Base-by-base conservation (phyloP, 2,797 vertebrate genomes). In the Tokudaia muenninki region DNA sequence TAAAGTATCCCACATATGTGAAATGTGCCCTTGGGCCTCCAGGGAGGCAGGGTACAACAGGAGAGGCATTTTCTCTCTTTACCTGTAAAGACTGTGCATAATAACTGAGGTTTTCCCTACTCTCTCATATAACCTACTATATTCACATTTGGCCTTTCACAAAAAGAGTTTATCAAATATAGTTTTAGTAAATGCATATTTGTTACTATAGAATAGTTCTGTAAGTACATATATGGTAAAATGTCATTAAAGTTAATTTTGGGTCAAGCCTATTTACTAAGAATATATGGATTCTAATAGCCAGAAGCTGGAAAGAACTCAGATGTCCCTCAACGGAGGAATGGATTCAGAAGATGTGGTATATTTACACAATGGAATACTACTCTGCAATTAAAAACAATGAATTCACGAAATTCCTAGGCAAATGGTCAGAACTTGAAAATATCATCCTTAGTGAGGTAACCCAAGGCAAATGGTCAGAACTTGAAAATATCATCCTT, bases 171-270 rank as follows among this genome's bases (percentile, higher is more conserved):
- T 96, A 47, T 65, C 81, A 94, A 94, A 70, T 11, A 95, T 8
- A 92, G 12, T 14, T 92, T 92, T 90, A 79, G 31, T 83, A 92
- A 90, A 90, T 90, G 91, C 8, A 67, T 41, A 70, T 17, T 37
- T 52, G 22, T 61, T 61, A 61, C 24, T 55, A 88, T 59, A 91
- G 78, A 92, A 86, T 61, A 75, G 26, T 44, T 94, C 24, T 34
- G 82, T 61, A 63, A 93, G 67, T 50, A 67, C 6, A 91, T 81
- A 81, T 79, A 95, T 52, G 77, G 34, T 67, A 87, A 82, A 37
- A 89, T 70, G 52, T 84, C 79, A 91, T 79, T 61, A 86, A 94
- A 92, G 67, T 95, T 94, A 96, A 91, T 52, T 93, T 87, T 91
- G 61, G n/a, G 79, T 22, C 84, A 94, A 92, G 31, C 83, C 44